Conservation (phyloP, 2,888 invertebrate genomes). For the Uloborus plumipes region DNA sequence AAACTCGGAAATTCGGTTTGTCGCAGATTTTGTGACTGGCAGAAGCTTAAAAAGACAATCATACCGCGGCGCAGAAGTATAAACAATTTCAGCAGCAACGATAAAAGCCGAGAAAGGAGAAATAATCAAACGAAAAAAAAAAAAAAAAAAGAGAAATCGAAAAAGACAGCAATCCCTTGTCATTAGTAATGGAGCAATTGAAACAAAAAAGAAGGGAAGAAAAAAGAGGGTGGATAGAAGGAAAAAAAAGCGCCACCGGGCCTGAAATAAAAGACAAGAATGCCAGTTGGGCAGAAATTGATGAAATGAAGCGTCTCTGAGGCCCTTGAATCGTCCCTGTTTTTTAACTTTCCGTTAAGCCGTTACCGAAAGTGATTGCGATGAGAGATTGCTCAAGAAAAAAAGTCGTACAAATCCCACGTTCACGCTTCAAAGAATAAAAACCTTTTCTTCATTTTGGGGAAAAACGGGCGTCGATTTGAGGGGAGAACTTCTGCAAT, state of each 20-base stretch:
- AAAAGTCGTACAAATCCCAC: not conserved
- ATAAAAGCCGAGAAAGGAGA: too few species aligned
- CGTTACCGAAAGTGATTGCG: constrained; percentile 5
- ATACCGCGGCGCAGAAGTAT: too few species aligned
- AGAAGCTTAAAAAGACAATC: too few species aligned
- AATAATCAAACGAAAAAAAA: not conserved
- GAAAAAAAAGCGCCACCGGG: not conserved
- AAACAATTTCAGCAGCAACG: too few species aligned
- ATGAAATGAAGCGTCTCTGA: constrained; percentile 14
- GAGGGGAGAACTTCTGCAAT: too few species aligned
- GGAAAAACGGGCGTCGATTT: not conserved
- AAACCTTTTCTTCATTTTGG: constrained; percentile 7
- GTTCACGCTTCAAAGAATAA: constrained; percentile 16
- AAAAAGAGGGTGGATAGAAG: not conserved
- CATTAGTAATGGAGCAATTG: constrained; percentile 8
- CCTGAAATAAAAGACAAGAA: not conserved
- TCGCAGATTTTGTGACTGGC: too few species aligned
- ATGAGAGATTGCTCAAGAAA: not conserved
- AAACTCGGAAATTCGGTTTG: too few species aligned
- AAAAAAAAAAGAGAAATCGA: not conserved
- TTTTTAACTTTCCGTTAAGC: constrained; percentile 14
- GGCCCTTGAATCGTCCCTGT: constrained; percentile 7
- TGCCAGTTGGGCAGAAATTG: constrained; percentile 10
- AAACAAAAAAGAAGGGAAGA: not conserved
- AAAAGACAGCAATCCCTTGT: constrained; percentile 12